These are phyloP conservation scores for Lethrus apterus DNA, from an alignment of 1,140 invertebrate genomes.

Conservation along the genomic window DNA sequence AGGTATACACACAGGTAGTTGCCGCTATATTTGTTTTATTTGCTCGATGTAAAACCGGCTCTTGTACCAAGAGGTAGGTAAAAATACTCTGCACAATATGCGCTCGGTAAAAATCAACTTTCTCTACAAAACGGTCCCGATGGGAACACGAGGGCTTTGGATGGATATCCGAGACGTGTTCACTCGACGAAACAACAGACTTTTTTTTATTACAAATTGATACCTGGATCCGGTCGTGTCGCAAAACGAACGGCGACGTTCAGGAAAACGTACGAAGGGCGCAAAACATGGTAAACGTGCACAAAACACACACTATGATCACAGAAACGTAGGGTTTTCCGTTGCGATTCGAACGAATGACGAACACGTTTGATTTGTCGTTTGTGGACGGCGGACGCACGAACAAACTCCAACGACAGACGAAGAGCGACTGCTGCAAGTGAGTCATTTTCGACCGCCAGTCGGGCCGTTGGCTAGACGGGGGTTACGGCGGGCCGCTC, in stretches of 20 bases:
- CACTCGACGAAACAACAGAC: not conserved
- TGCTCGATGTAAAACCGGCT: slow-evolving; percentile 11
- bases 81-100: slow-evolving; percentile 5
- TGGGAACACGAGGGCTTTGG: not conserved
- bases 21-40: slow-evolving; percentile 9
- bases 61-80: not conserved
- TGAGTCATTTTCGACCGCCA: slow-evolving; percentile 4
- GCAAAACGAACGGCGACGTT: not conserved
- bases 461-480: slow-evolving; percentile 3
- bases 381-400: not conserved
- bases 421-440: slow-evolving; percentile 6
- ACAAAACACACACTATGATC: not conserved
- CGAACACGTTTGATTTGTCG: slow-evolving; percentile 3
- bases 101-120: slow-evolving; percentile 5
- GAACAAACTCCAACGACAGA: not conserved
- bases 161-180: not conserved
- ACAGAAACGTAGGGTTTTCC: not conserved
- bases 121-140: slow-evolving; percentile 2
- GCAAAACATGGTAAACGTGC: slow-evolving; percentile 1
- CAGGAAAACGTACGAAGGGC: not conserved
- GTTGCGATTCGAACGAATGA: slow-evolving; percentile 5
- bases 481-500: slow-evolving; percentile 8
- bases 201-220: not conserved
- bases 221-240: slow-evolving; percentile 7
- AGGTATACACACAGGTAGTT: slow-evolving; percentile 12